Evolutionary conservation across 2,888 invertebrate genomes (phyloP).

Genomic region (Megaustenia siamemsis): DNA sequence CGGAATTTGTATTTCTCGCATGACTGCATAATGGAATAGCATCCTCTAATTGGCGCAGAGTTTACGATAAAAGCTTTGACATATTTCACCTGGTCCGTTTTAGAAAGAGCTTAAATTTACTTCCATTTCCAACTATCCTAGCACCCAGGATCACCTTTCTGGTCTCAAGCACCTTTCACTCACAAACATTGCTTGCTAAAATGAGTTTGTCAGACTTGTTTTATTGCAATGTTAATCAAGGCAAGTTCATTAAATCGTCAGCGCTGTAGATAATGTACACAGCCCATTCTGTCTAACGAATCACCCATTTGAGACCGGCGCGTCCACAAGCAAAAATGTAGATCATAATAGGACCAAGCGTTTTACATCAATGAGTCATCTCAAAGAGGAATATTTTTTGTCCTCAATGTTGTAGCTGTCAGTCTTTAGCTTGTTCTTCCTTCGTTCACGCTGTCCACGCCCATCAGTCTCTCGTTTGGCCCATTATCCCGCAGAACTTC

Average conservation of each 20-base stretch:
- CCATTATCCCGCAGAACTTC: not conserved
- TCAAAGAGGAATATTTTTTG: no score
- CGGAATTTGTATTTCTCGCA: not conserved
- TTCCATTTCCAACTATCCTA: no score
- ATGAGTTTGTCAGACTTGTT: not conserved
- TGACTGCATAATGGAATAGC: not conserved
- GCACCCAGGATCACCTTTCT: not conserved
- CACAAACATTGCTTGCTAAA: not conserved
- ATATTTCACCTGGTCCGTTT: not conserved
- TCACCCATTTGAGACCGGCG: no score
- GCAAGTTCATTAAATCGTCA: no score
- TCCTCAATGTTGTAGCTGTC: not conserved
- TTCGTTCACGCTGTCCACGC: not conserved
- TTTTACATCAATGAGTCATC: no score
- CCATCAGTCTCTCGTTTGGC: not conserved
- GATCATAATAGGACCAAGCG: no score
- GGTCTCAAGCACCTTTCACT: not conserved
- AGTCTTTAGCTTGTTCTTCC: not conserved
- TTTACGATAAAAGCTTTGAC: slow-evolving; percentile 6
- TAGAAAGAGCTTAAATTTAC: no score
- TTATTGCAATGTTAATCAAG: no score
- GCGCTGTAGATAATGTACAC: no score
- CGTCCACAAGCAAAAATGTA: no score
- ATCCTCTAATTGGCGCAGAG: not conserved
- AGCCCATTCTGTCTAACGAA: no score